A percentile compares a stretch with the other conserved stretches of the same genome.
phyloP scores from a whole-genome alignment of 2,113 vertebrate species.

The Tragelaphus imberbis region DNA sequence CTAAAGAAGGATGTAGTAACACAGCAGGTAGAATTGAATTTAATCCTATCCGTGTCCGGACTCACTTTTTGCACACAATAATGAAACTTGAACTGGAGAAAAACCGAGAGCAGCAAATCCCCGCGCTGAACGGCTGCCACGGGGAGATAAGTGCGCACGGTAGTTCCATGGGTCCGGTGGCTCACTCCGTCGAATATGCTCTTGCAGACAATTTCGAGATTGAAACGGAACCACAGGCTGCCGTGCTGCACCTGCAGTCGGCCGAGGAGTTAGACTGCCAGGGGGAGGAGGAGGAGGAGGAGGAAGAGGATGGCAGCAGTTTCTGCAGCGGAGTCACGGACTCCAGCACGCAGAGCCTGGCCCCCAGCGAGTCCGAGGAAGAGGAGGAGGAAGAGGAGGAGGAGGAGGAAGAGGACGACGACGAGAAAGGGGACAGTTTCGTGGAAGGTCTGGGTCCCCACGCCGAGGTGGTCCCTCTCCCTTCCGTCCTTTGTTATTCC shows the following conservation, averaged over 20 bases:
- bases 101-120: constrained; percentile 91
- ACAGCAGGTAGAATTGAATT: constrained; percentile 97
- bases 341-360: constrained; percentile 96
- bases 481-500: constrained; percentile 91
- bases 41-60: constrained; percentile 98
- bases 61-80: constrained; percentile 99
- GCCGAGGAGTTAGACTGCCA: constrained; percentile 89
- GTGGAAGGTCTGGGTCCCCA: constrained; percentile 79
- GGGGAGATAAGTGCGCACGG: constrained; percentile 83
- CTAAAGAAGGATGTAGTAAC: constrained; percentile 98
- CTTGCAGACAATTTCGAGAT: constrained; percentile 87
- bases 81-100: constrained; percentile 99
- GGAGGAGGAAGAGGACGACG: constrained; percentile 83
- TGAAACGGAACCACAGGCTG: constrained; percentile 84
- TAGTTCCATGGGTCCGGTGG: constrained; percentile 83
- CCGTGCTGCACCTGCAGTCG: constrained; percentile 89
- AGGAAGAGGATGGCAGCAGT: constrained; percentile 94
- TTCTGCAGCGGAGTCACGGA: constrained; percentile 95
- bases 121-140: constrained; percentile 88
- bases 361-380: constrained; percentile 93
- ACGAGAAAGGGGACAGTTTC: constrained; percentile 87
- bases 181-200: constrained; percentile 90
- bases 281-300: constrained; percentile 92
- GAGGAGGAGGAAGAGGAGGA: constrained; percentile 86
- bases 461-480: constrained; percentile 86